Base-by-base conservation (phyloP, 2,888 invertebrate species). In the Dendrolimus pini region DNA sequence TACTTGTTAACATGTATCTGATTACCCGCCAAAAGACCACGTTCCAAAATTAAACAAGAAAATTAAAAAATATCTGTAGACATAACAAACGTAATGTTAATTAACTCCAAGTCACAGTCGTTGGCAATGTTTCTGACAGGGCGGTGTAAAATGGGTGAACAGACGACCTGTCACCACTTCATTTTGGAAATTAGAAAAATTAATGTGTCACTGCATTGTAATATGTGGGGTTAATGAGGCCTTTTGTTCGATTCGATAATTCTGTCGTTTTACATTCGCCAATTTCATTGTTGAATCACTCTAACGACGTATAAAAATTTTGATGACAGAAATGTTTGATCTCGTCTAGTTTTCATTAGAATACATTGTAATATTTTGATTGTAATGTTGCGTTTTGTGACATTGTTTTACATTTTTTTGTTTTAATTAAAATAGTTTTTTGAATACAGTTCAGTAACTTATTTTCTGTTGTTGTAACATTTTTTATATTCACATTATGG, bases 51-150 rank as follows among this genome's bases (percentile, higher is more conserved):
- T 60, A 47, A 47, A 47, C 47, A 6, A 12, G 12, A 47, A 47
- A 30, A 30, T 30, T 30, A 30, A 30, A 18, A 56, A 52, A 52
- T 53, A 56, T 52, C 18, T 41, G 55, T 41, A 54, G 59, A 59
- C 59, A 59, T 41, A 56, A 56, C 59, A 56, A 59, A 59, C 54
- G 53, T 41, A 54, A 56, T 52, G 54, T 41, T 59, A 56, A 59
- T 59, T 56, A 59, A 56, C 54, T 47, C 54, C 55, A 54, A 54
- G 56, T 54, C 59, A 54, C 41, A 18, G 54, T 59, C 56, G 47
- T 54, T 56, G 59, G 54, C 59, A 59, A 54, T 47, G 47, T 47
- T 47, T 47, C 47, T 47, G 47, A 47, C 47, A 47, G 47, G 47
- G 47, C 47, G 47, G 47, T 47, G 47, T 47, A 47, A 47, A 47